Percentiles rank a stretch among this genome's conserved stretches.
phyloP scores from a whole-genome alignment of 1,140 invertebrate genomes.

The Zaprionus ghesquierei region DNA sequence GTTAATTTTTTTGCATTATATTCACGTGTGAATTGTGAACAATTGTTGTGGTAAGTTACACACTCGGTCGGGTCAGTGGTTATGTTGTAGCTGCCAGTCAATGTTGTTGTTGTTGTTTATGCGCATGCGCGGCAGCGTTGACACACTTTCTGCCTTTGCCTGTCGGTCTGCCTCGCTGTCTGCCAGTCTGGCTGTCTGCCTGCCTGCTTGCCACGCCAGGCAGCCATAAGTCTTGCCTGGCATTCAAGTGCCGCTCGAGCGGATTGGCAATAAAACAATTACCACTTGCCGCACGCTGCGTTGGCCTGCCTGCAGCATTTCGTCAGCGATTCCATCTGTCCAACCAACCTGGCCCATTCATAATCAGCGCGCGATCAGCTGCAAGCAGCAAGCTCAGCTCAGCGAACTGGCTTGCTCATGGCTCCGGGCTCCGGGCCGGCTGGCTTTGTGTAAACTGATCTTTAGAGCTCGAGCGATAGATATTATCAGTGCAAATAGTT shows the following conservation, averaged over 20 bases:
- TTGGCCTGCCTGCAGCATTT: conserved; percentile 54
- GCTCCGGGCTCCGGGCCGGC: neutral
- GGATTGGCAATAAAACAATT: conserved; percentile 75
- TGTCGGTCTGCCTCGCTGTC: conserved; percentile 7
- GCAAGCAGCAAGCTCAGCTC: no score
- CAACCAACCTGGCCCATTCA: conserved; percentile 37
- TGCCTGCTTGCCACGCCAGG: conserved; percentile 39
- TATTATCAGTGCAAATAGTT: neutral
- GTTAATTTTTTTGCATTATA: conserved; percentile 16
- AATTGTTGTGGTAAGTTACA: conserved; percentile 66
- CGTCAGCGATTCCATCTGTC: conserved; percentile 48
- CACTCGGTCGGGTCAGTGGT: conserved; percentile 37
- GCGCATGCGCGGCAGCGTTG: conserved; percentile 72
- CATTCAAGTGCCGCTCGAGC: conserved; percentile 43
- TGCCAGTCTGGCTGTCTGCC: conserved; percentile 2
- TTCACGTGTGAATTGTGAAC: conserved; percentile 33
- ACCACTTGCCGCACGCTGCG: conserved; percentile 50
- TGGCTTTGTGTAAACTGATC: conserved; percentile 2
- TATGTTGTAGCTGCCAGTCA: conserved; percentile 6
- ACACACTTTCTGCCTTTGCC: conserved; percentile 70
- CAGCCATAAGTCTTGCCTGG: conserved; percentile 33
- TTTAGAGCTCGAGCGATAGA: conserved; percentile 5
- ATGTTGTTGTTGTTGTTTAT: conserved; percentile 45
- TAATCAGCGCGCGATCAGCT: conserved; percentile 43
- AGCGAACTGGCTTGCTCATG: no score